Percentiles rank a stretch among this genome's conserved stretches.
phyloP scores from a whole-genome alignment of 2,797 vertebrate genomes.

The Eulemur albifrons region DNA sequence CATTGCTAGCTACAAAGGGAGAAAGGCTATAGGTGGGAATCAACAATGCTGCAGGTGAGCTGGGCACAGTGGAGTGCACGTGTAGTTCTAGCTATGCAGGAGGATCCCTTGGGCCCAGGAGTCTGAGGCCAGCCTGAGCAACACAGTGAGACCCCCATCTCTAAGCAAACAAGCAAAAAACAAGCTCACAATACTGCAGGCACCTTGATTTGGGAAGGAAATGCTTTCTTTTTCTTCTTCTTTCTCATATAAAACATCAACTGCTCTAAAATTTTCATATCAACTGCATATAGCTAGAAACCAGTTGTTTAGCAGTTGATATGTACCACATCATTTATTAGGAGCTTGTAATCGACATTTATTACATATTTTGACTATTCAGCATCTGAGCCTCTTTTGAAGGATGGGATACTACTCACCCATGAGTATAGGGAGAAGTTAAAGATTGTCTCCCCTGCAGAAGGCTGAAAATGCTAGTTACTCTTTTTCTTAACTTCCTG shows the following conservation, averaged over 20 bases:
- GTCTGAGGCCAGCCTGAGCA: neutral
- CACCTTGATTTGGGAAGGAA: neutral
- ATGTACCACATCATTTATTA: neutral
- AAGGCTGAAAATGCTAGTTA: neutral
- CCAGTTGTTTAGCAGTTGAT: neutral
- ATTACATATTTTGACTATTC: neutral
- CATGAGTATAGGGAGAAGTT: neutral
- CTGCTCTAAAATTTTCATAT: neutral
- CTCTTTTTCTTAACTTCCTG: neutral
- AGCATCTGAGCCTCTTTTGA: neutral
- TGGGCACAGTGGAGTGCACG: neutral
- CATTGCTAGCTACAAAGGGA: neutral
- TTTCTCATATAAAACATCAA: neutral
- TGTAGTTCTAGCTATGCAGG: neutral
- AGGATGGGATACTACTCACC: neutral
- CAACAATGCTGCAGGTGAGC: neutral
- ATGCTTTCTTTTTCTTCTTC: neutral
- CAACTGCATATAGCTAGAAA: neutral
- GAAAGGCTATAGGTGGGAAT: neutral
- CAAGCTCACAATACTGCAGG: neutral
- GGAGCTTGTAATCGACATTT: neutral
- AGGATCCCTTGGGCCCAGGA: neutral
- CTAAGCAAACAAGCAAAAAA: neutral
- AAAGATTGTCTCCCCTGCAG: neutral
- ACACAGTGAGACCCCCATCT: neutral